Evolutionary conservation across 2,888 invertebrate genomes (phyloP).

Genomic region (Acleris laterana): DNA sequence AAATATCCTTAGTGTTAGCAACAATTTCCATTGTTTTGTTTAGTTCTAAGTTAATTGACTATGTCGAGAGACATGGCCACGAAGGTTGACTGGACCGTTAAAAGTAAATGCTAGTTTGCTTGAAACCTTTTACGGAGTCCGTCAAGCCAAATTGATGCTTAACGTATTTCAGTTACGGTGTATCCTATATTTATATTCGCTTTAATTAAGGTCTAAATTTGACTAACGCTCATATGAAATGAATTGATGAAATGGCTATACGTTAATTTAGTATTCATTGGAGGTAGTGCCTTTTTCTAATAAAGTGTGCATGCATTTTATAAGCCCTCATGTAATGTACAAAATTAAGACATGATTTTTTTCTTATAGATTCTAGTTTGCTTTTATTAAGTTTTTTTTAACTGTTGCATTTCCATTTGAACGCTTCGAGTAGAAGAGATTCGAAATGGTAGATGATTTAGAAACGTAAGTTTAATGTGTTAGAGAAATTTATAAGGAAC

Average conservation of each 20-base stretch:
- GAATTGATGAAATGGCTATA: conserved; percentile 36
- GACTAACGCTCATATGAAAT: conserved; percentile 40
- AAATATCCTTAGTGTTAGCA: conserved; percentile 58
- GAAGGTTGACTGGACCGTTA: conserved; percentile 6
- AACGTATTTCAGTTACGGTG: conserved; percentile 23
- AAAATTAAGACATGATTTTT: conserved; percentile 49
- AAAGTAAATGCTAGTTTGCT: conserved; percentile 1
- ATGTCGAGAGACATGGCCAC: conserved; percentile 7
- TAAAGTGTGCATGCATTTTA: conserved; percentile 61
- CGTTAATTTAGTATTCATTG: conserved; percentile 39
- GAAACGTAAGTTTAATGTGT: conserved; percentile 18
- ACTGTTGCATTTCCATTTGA: conserved; percentile 55
- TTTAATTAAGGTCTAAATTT: conserved; percentile 34
- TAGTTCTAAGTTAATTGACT: conserved; percentile 31
- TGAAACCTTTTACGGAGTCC: conserved; percentile 1
- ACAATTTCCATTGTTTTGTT: conserved; percentile 68
- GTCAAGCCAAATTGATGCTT: conserved; percentile 23
- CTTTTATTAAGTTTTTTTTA: conserved; percentile 51
- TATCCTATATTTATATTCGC: conserved; percentile 36
- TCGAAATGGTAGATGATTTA: conserved; percentile 39
- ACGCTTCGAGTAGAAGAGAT: conserved; percentile 34
- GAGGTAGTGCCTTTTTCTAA: conserved; percentile 65
- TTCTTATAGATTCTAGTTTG: conserved; percentile 48
- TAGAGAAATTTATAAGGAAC: conserved; percentile 14
- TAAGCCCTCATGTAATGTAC: conserved; percentile 48